A percentile compares a stretch with the other conserved stretches of the same genome.
Conservation (phyloP, 2,797 vertebrate species). For the Phoebastria nigripes region DNA sequence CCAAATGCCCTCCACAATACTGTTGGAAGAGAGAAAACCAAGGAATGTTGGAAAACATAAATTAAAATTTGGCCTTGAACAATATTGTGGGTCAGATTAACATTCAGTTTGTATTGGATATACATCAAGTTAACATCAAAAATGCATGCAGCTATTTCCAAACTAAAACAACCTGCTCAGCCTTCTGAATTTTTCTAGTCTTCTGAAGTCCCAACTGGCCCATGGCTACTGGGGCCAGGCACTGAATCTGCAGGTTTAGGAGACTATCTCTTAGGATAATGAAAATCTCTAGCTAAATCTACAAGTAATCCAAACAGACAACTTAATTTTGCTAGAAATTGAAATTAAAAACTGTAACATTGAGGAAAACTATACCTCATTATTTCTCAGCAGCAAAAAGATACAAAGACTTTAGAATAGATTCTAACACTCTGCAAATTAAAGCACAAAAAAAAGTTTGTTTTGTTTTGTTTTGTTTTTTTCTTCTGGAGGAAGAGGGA, state of each 20-base stretch:
- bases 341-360: background rate
- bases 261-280: background rate
- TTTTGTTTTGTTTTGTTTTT: too few species aligned
- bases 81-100: background rate
- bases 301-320: background rate
- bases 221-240: background rate
- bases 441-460: background rate
- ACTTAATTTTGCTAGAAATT: background rate
- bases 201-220: background rate
- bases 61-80: background rate
- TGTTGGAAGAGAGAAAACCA: background rate
- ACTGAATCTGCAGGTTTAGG: background rate
- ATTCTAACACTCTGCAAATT: background rate
- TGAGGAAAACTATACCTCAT: background rate
- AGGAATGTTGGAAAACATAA: background rate
- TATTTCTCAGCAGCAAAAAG: background rate
- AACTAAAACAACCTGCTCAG: background rate
- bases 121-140: background rate
- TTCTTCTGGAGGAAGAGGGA: background rate
- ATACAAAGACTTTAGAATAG: background rate
- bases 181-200: background rate
- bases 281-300: background rate
- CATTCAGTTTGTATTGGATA: background rate
- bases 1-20: background rate
- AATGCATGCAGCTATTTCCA: background rate